A percentile compares a stretch with the other conserved stretches of the same genome.
phyloP scores from a whole-genome alignment of 1,140 invertebrate species.

The Drosophila nebulosa region DNA sequence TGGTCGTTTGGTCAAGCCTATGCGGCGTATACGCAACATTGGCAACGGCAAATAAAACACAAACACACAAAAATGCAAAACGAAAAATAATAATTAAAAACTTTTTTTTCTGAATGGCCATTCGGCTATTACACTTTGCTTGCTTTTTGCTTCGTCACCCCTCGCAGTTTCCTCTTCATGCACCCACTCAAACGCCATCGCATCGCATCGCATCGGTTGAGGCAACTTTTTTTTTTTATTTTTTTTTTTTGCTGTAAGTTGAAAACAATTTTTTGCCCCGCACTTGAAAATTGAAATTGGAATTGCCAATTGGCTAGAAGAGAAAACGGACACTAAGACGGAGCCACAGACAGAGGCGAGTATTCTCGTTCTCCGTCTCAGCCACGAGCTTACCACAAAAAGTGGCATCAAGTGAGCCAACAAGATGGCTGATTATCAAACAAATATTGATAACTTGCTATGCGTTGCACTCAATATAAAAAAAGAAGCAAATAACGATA shows the following conservation, averaged over 20 bases:
- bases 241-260: not conserved
- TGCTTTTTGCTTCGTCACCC: no score
- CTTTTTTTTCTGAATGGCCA: not conserved
- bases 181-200: not conserved
- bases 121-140: not conserved
- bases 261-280: not conserved
- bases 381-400: not conserved
- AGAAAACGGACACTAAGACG: no score
- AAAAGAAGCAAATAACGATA: no score
- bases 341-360: not conserved
- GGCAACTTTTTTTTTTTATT: not conserved
- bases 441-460: not conserved
- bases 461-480: no score
- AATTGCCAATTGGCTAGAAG: not conserved
- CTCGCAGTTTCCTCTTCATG: no score
- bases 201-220: not conserved
- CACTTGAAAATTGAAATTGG: constrained; percentile 1
- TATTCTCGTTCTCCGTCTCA: no score
- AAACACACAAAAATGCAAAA: not conserved
- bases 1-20: no score
- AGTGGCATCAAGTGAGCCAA: not conserved
- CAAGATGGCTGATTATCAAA: not conserved
- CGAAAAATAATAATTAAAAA: not conserved
- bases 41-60: not conserved
- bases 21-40: not conserved